Evolutionary conservation across 2,797 vertebrate genomes (phyloP).

Genomic region (Valencia hispanica): DNA sequence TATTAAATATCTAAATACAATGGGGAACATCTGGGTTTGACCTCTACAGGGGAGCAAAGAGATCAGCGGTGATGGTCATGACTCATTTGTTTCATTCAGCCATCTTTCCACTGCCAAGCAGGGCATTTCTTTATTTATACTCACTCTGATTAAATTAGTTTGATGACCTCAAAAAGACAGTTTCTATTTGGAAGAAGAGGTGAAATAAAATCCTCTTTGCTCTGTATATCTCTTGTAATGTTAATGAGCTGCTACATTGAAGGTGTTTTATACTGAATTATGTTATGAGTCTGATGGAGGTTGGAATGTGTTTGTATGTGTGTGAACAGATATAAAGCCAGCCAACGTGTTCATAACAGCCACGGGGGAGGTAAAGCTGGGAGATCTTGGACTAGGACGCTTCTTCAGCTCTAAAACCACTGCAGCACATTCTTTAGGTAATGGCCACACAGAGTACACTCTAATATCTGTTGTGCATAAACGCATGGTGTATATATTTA

Average conservation of each 20-base stretch:
- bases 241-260: background rate
- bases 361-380: constrained; percentile 95
- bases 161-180: background rate
- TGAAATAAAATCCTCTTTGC: background rate
- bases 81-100: too few relatives aligned
- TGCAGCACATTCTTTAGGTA: constrained; percentile 95
- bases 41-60: too few relatives aligned
- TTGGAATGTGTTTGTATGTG: constrained; percentile 19
- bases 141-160: background rate
- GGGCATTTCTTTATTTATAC: too few relatives aligned
- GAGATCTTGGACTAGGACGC: constrained; percentile 92
- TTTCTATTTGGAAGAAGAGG: background rate
- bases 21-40: too few relatives aligned
- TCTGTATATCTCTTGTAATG: background rate
- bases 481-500: background rate
- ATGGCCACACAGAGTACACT: constrained; percentile 46
- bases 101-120: too few relatives aligned
- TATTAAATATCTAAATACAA: too few relatives aligned
- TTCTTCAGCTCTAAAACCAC: constrained; percentile 98
- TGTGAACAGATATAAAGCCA: constrained; percentile 90
- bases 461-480: background rate
- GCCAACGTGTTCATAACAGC: constrained; percentile 98
- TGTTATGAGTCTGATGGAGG: background rate
- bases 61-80: too few relatives aligned
- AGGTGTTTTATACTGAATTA: background rate